These are phyloP conservation scores for Sceloporus undulatus DNA, from an alignment of 2,113 vertebrate genomes.

Conservation along the genomic window DNA sequence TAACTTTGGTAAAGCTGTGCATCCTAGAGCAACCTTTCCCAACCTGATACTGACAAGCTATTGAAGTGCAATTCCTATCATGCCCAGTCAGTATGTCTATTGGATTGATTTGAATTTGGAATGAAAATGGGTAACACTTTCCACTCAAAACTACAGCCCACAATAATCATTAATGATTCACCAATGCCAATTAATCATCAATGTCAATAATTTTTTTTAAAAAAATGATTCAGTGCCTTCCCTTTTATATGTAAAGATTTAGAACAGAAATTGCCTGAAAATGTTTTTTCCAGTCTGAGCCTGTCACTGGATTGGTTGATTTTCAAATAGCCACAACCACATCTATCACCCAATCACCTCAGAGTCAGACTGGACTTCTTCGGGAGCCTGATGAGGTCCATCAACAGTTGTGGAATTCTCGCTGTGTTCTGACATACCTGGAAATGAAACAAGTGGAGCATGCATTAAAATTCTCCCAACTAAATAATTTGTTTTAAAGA, in stretches of 20 bases:
- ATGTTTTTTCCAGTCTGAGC: conserved; percentile 51
- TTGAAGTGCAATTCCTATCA: not conserved
- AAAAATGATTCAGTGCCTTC: not conserved
- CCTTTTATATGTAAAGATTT: not conserved
- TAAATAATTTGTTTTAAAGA: not conserved
- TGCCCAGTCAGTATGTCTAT: not conserved
- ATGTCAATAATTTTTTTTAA: not conserved
- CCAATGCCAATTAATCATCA: not conserved
- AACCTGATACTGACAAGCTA: not conserved
- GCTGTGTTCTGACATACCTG: conserved; percentile 81
- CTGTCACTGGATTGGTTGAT: conserved; percentile 55
- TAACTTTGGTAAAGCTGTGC: not conserved
- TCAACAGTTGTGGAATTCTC: conserved; percentile 70
- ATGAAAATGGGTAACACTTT: not conserved
- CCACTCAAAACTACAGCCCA: not conserved
- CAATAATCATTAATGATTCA: too few species aligned
- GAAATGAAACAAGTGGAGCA: conserved; percentile 78
- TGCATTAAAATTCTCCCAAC: conserved; percentile 63
- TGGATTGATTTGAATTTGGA: not conserved
- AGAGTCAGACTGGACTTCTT: conserved; percentile 74
- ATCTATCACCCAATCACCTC: conserved; percentile 76
- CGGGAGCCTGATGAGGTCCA: conserved; percentile 73
- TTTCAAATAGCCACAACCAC: conserved; percentile 36
- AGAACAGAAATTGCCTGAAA: not conserved
- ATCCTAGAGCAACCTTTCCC: not conserved